Conservation (phyloP, 2,797 vertebrate genomes). For the Pangasius larnaudii region DNA sequence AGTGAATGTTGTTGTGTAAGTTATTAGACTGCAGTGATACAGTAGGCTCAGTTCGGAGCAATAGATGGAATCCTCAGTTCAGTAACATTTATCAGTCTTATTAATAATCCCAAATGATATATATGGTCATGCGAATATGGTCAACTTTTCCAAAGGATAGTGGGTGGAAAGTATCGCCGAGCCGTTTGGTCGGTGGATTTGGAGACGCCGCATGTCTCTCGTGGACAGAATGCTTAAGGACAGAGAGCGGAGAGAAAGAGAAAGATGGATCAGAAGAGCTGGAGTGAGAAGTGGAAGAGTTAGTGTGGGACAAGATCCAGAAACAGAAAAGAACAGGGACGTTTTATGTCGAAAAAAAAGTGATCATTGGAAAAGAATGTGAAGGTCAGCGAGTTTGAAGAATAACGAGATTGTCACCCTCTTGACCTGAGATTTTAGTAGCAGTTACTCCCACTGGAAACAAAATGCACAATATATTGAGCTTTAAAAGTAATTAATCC, state of each 20-base stretch:
- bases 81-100: constrained; percentile 44
- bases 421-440: constrained; percentile 25
- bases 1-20: constrained; percentile 41
- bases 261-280: neutral
- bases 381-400: constrained; percentile 47
- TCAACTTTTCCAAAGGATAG: constrained; percentile 44
- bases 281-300: constrained; percentile 8
- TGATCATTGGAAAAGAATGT: constrained; percentile 60
- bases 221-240: neutral
- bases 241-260: neutral
- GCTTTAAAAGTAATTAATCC: constrained; percentile 43
- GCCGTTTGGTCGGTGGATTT: constrained; percentile 18
- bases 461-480: constrained; percentile 54
- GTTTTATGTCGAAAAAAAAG: constrained; percentile 57
- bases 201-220: neutral
- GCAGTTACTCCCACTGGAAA: constrained; percentile 37
- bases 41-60: constrained; percentile 55
- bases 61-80: constrained; percentile 41
- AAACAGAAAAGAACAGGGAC: constrained; percentile 35
- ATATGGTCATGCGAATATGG: neutral
- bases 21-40: constrained; percentile 38
- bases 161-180: constrained; percentile 26
- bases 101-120: constrained; percentile 24
- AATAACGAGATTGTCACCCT: constrained; percentile 48
- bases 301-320: constrained; percentile 28